A percentile compares a stretch with the other conserved stretches of the same genome.
phyloP scores from a whole-genome alignment of 2,888 invertebrate species.

The Micoletzkya japonica region DNA sequence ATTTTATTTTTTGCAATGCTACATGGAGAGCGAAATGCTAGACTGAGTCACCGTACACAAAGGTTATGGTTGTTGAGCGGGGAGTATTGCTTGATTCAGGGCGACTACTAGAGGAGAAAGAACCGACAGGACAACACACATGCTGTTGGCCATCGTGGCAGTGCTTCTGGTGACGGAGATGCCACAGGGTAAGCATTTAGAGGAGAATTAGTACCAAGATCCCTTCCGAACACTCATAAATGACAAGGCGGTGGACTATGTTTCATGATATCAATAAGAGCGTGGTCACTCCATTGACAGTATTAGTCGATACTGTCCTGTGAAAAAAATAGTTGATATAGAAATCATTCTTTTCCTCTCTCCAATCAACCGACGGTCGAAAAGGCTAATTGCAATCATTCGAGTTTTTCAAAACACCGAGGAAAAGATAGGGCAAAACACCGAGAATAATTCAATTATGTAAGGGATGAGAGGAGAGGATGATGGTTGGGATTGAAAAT shows the following conservation, averaged over 20 bases:
- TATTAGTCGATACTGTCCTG: neutral
- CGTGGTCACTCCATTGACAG: neutral
- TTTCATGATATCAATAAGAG: neutral
- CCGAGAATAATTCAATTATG: no score
- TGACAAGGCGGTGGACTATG: no score
- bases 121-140: constrained; percentile 66
- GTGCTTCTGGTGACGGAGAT: constrained; percentile 68
- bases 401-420: no score
- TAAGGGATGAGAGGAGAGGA: no score
- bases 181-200: constrained; percentile 66
- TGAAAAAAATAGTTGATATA: neutral
- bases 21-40: neutral
- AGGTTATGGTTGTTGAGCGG: neutral
- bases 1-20: no score
- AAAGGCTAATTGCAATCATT: no score
- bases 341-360: neutral
- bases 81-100: neutral
- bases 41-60: neutral
- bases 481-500: no score
- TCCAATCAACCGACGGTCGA: no score
- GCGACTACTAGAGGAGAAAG: constrained; percentile 41
- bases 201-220: no score
- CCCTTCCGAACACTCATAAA: neutral
- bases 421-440: no score
- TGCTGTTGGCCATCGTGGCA: constrained; percentile 67